Evolutionary conservation across 2,113 vertebrate species (phyloP).

Genomic region (Oncorhynchus mykiss): DNA sequence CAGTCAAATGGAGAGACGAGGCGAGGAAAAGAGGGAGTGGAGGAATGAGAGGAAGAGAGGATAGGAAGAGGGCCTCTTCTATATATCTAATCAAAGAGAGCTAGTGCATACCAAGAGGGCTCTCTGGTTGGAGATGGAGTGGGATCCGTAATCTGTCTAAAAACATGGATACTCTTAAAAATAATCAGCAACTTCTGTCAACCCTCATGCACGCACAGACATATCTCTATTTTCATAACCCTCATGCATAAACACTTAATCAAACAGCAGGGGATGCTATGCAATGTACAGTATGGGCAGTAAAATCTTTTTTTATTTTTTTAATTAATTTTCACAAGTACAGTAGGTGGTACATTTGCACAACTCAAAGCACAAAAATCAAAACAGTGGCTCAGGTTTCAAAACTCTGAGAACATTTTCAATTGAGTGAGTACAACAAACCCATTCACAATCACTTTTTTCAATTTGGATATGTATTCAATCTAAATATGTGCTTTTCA

Average conservation of each 20-base stretch:
- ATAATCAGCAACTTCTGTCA: constrained; percentile 29
- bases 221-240: constrained; percentile 3
- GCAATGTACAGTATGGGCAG: background rate
- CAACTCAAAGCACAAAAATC: no score
- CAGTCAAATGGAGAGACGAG: background rate
- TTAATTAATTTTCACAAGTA: no score
- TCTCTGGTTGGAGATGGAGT: constrained; percentile 32
- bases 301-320: background rate
- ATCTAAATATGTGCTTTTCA: no score
- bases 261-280: background rate
- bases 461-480: no score
- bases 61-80: background rate
- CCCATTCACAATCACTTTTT: no score
- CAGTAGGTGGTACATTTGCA: no score
- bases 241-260: constrained; percentile 1
- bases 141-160: constrained; percentile 22
- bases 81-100: constrained; percentile 31
- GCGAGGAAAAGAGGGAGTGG: background rate
- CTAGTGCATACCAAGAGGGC: constrained; percentile 25
- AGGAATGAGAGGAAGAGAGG: background rate
- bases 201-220: background rate
- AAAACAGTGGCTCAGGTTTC: no score
- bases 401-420: no score
- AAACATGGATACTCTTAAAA: constrained; percentile 14
- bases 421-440: no score